A percentile compares a stretch with the other conserved stretches of the same genome.
Conservation (phyloP, 2,113 vertebrate species). For the Leiothrix lutea region DNA sequence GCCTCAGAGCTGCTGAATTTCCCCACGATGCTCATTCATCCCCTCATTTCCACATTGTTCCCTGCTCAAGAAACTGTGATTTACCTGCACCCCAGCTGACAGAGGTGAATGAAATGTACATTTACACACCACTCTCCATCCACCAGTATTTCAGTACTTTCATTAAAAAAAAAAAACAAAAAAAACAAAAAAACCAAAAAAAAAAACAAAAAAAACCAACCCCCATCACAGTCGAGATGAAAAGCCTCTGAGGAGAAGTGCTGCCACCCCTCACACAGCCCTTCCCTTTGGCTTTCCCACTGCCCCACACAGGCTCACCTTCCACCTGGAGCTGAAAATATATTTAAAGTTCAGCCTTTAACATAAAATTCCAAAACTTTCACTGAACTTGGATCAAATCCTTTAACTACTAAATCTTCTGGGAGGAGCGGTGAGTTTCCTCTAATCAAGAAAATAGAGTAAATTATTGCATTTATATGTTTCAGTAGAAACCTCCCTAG, state of each 20-base stretch:
- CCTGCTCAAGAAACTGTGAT: background rate
- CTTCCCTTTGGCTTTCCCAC: background rate
- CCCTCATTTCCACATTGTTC: fast-evolving
- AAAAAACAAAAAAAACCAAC: background rate
- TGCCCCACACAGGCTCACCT: background rate
- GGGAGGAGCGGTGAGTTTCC: background rate
- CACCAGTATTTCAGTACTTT: background rate
- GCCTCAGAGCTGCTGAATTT: background rate
- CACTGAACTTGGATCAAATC: background rate
- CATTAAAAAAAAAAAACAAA: background rate
- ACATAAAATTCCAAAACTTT: background rate
- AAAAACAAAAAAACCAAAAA: background rate
- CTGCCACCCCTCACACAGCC: background rate
- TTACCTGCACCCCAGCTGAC: background rate
- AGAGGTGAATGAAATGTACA: background rate
- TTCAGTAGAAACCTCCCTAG: background rate
- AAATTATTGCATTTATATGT: background rate
- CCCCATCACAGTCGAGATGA: background rate
- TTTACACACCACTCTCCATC: background rate
- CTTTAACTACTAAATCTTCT: background rate
- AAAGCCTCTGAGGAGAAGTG: background rate
- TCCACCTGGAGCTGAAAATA: background rate
- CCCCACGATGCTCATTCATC: fast-evolving
- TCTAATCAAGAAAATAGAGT: background rate
- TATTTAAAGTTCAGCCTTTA: background rate